Conservation (phyloP, 2,888 invertebrate genomes). For the Apamea sordens region DNA sequence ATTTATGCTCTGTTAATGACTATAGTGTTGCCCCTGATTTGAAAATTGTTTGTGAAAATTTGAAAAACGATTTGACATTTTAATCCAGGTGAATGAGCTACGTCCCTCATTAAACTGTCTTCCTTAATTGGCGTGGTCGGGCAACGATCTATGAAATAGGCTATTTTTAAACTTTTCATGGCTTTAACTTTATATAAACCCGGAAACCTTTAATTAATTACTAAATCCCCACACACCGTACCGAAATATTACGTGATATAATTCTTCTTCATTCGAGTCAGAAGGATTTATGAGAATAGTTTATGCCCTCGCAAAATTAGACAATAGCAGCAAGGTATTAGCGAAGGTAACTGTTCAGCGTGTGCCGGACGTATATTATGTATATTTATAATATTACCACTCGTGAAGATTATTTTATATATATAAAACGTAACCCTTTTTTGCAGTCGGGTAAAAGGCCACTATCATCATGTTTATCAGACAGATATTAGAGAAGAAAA, state of each 20-base stretch:
- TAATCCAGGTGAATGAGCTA: conserved; percentile 15
- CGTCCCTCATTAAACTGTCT: conserved; percentile 13
- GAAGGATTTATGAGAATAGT: not conserved
- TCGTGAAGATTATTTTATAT: not conserved
- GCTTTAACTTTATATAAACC: not conserved
- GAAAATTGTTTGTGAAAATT: not conserved
- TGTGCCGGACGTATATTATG: not conserved
- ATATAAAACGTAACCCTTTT: not conserved
- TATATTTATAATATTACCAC: not conserved
- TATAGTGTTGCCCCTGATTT: too few relatives aligned
- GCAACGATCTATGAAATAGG: conserved; percentile 18
- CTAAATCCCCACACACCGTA: too few relatives aligned
- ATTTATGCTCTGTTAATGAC: too few relatives aligned
- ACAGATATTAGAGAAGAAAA: not conserved
- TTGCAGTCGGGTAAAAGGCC: not conserved
- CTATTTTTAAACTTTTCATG: not conserved
- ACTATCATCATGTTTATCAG: not conserved
- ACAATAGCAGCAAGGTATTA: not conserved
- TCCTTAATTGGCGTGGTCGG: conserved; percentile 13
- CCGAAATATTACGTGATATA: not conserved
- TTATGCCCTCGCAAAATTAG: too few relatives aligned
- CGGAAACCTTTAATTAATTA: not conserved
- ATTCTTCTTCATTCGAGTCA: not conserved
- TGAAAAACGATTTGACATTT: conserved; percentile 1
- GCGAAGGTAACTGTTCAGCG: too few relatives aligned